These are phyloP conservation scores for Phyllostomus discolor DNA, from an alignment of 2,113 vertebrate genomes.

Conservation along the genomic window DNA sequence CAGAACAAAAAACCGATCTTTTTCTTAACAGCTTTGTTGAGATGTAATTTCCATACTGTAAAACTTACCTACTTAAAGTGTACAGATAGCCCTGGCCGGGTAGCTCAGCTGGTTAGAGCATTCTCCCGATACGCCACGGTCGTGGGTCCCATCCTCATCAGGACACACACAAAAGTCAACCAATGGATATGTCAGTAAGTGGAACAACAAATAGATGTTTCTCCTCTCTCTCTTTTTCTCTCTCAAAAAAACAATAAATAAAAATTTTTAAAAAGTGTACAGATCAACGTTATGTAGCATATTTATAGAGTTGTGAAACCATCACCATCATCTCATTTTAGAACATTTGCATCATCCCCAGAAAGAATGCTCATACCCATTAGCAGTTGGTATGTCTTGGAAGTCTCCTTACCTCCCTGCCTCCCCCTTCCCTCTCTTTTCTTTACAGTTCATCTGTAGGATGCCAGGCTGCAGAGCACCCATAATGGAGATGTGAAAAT, in stretches of 20 bases:
- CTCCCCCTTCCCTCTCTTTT: background rate
- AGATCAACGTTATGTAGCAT: background rate
- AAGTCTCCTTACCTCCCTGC: background rate
- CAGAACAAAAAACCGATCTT: background rate
- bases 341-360: background rate
- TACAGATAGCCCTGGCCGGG: background rate
- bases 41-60: background rate
- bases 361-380: background rate
- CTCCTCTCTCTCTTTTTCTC: too few species aligned
- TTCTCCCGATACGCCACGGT: too few species aligned
- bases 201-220: too few species aligned
- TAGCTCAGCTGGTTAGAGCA: too few species aligned
- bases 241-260: too few species aligned
- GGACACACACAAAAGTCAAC: too few species aligned
- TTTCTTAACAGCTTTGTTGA: background rate
- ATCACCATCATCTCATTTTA: background rate
- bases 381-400: background rate
- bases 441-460: background rate
- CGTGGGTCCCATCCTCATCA: too few species aligned
- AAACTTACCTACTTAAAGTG: background rate
- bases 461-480: background rate
- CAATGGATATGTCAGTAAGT: too few species aligned
- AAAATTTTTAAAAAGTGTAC: background rate
- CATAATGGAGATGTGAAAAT: background rate
- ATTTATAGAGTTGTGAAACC: background rate